phyloP scores from a whole-genome alignment of 35 echinoderm and acorn worm species.

The Strongylocentrotus purpuratus region DNA sequence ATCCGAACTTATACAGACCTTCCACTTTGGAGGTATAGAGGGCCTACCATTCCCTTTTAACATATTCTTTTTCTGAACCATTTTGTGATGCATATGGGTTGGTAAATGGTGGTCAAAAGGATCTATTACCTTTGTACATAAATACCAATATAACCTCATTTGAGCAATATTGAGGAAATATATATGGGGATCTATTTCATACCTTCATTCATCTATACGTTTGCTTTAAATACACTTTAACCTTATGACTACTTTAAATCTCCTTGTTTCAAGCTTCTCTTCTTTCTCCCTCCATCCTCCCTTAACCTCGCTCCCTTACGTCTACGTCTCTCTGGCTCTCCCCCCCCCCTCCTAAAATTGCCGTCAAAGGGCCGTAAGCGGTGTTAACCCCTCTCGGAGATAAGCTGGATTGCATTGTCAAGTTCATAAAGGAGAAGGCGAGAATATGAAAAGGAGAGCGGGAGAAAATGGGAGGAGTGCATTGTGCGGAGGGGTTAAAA shows the following conservation, averaged over 20 bases:
- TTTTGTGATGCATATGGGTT: no score
- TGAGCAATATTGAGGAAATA: no score
- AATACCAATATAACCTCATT: no score
- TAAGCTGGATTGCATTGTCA: constrained; percentile 44
- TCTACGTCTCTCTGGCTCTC: constrained; percentile 14
- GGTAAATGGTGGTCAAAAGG: no score
- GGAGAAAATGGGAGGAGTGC: background rate
- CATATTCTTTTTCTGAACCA: no score
- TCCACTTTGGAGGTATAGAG: no score
- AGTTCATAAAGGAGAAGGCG: constrained; percentile 33
- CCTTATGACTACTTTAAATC: background rate
- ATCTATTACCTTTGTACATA: no score
- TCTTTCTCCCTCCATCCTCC: background rate
- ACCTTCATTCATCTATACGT: no score
- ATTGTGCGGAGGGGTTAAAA: constrained; percentile 42
- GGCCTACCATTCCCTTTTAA: no score
- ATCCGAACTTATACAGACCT: no score
- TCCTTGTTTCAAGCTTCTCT: background rate
- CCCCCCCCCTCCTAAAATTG: background rate
- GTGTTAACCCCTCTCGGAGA: constrained; percentile 15
- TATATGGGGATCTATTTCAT: no score
- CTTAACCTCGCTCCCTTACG: background rate
- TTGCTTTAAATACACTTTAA: background rate
- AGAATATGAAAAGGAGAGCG: constrained; percentile 22
- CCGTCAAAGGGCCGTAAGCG: constrained; percentile 18